A percentile compares a stretch with the other conserved stretches of the same genome.
These are phyloP conservation scores for Halcyon badia DNA, from an alignment of 2,797 vertebrate genomes.

Conservation along the genomic window DNA sequence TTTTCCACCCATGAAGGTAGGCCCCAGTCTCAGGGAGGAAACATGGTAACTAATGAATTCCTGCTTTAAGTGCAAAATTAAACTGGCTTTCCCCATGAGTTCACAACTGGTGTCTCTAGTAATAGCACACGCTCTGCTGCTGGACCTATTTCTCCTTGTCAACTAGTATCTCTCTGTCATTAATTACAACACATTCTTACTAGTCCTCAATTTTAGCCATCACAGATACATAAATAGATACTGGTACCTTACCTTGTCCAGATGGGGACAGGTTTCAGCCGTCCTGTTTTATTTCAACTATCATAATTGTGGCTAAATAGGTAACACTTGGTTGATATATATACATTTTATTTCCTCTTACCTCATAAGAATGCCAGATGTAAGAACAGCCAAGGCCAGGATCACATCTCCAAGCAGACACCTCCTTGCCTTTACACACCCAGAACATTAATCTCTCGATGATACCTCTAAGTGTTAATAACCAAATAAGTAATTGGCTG, in stretches of 20 bases:
- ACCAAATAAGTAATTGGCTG: background rate
- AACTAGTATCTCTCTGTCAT: background rate
- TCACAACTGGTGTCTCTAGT: background rate
- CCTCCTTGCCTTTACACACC: background rate
- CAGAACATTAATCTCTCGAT: background rate
- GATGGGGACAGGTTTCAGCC: background rate
- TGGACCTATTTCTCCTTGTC: background rate
- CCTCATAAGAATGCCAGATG: too few relatives aligned
- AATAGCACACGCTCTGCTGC: background rate
- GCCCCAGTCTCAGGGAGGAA: background rate
- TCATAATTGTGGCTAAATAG: background rate
- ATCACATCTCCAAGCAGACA: background rate
- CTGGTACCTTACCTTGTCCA: background rate
- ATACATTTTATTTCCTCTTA: fast-evolving
- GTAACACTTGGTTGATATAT: too few relatives aligned
- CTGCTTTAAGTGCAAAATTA: background rate
- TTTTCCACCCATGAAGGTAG: background rate
- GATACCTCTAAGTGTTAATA: background rate
- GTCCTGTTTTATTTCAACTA: background rate
- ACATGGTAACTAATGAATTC: background rate
- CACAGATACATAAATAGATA: background rate
- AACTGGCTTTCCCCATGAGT: background rate
- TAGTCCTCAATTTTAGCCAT: background rate
- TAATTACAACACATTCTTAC: background rate
- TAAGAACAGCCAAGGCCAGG: background rate